phyloP scores from a whole-genome alignment of 2,113 vertebrate species.

The Proteles cristata region DNA sequence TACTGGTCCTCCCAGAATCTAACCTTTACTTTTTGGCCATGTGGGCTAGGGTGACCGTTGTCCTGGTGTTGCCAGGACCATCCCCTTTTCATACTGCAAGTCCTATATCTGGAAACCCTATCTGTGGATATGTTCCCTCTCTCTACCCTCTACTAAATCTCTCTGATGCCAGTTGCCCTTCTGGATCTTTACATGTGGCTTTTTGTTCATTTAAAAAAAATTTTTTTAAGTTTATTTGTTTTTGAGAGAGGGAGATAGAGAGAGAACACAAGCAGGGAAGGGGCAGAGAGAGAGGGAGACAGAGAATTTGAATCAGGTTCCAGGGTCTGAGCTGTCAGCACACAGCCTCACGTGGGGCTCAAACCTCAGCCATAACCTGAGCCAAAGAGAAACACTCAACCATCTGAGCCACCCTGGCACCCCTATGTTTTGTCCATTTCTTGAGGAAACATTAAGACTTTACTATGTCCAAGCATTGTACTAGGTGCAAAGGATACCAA shows the following conservation, averaged over 20 bases:
- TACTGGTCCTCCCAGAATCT: background rate
- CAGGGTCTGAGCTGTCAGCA: no score
- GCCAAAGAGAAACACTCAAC: no score
- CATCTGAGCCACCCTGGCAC: no score
- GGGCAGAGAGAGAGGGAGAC: no score
- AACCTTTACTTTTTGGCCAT: background rate
- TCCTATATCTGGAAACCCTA: background rate
- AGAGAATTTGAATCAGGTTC: no score
- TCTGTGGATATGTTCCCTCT: background rate
- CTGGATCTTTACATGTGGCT: background rate
- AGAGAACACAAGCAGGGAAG: no score
- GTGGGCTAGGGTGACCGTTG: background rate
- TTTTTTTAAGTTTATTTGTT: background rate
- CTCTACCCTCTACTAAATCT: background rate
- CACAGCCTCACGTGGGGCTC: no score
- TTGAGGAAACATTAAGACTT: constrained; percentile 16
- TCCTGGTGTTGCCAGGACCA: background rate
- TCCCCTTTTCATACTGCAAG: background rate
- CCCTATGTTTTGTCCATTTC: background rate
- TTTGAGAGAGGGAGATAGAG: no score
- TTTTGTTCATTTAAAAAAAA: background rate
- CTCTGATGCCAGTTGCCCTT: background rate
- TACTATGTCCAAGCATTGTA: background rate
- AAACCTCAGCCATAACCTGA: no score
- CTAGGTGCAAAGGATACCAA: background rate